Conservation (phyloP, 2,113 vertebrate species). For the Struthio camelus region DNA sequence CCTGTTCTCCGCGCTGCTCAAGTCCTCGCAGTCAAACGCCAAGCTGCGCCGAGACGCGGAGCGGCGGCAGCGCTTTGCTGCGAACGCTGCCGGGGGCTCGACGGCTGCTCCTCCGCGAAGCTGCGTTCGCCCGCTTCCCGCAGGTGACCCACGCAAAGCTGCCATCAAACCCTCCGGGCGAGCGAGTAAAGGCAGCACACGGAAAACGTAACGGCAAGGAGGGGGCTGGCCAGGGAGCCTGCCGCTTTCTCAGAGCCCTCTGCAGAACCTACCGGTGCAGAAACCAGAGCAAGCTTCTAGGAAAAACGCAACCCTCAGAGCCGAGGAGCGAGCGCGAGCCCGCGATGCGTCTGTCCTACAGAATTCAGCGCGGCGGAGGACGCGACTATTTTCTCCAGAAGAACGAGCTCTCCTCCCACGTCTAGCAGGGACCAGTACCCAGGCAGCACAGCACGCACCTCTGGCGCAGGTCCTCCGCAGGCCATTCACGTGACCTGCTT, state of each 20-base stretch:
- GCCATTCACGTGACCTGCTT: background rate
- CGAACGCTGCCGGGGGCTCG: background rate
- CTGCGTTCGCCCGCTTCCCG: no score
- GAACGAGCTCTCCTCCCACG: background rate
- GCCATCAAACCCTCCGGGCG: no score
- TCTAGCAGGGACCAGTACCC: background rate
- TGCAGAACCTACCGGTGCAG: no score
- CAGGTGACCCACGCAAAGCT: no score
- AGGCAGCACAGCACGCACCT: background rate
- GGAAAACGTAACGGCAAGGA: no score
- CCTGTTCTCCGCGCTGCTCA: background rate
- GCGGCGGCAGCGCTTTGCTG: background rate
- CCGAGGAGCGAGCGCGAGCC: background rate
- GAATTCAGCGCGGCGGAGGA: background rate
- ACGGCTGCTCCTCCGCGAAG: no score
- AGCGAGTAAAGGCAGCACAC: no score
- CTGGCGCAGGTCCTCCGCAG: accelerated
- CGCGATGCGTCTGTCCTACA: background rate
- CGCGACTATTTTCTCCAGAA: no score
- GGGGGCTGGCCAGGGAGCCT: background rate
- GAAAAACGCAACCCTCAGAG: background rate
- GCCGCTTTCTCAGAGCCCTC: background rate
- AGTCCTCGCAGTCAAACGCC: background rate
- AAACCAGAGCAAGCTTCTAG: background rate
- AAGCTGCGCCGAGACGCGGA: background rate